Conservation (phyloP, 1,140 invertebrate genomes). For the Pogonus chalceus region DNA sequence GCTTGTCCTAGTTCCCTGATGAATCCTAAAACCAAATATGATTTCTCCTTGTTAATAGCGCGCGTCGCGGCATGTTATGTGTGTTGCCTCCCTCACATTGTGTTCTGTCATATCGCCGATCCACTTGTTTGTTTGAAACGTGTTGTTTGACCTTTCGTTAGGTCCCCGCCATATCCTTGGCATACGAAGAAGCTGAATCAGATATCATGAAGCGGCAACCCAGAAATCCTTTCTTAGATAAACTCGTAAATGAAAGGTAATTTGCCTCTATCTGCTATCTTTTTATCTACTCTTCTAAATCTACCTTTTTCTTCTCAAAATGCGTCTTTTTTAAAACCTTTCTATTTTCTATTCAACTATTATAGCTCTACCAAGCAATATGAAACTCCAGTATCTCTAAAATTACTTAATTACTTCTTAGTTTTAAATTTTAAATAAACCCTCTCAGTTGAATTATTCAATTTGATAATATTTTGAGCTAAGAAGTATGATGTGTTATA, state of each 20-base stretch:
- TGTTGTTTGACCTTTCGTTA: slow-evolving; percentile 46
- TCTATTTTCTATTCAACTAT: slow-evolving; percentile 4
- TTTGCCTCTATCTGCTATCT: slow-evolving; percentile 4
- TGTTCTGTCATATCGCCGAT: slow-evolving; percentile 8
- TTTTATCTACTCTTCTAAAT: slow-evolving; percentile 14
- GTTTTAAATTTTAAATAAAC: too few relatives aligned
- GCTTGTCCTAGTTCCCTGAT: too few relatives aligned
- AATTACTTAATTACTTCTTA: too few relatives aligned
- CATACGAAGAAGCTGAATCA: slow-evolving; percentile 98
- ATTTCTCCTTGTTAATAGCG: too few relatives aligned
- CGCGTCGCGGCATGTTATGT: background rate
- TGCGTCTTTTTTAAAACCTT: slow-evolving; percentile 11
- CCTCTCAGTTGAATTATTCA: too few relatives aligned
- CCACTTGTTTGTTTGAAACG: slow-evolving; percentile 26
- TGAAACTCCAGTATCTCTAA: too few relatives aligned
- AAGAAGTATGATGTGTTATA: too few relatives aligned
- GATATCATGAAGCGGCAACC: slow-evolving; percentile 99
- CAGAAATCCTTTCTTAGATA: slow-evolving; percentile 92
- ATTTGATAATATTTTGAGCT: too few relatives aligned
- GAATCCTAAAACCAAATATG: too few relatives aligned
- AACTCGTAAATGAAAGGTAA: slow-evolving; percentile 98
- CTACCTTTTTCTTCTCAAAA: slow-evolving; percentile 14
- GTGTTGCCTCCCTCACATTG: background rate
- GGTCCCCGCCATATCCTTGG: slow-evolving; percentile 99
- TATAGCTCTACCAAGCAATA: too few relatives aligned